Percentiles rank a stretch among this genome's conserved stretches.
phyloP scores from a whole-genome alignment of 37 sponge, comb jelly and placozoan genomes.

The Ianthella basta region DNA sequence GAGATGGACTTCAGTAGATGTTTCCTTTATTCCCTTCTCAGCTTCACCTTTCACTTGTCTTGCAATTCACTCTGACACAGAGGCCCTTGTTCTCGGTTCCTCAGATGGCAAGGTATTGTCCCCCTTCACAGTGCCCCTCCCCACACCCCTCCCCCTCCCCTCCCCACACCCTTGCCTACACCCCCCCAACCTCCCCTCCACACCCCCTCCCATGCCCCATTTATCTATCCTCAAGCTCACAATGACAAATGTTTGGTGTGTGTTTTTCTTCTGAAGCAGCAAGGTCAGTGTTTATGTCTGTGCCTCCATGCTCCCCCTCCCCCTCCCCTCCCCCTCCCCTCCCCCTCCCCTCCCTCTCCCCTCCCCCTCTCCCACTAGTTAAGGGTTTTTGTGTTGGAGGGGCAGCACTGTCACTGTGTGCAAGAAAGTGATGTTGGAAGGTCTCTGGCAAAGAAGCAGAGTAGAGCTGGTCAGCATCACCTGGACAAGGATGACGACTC shows the following conservation, averaged over 20 bases:
- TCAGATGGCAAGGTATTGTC: slow-evolving; percentile 80
- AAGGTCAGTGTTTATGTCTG: neutral
- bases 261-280: neutral
- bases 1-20: too few species aligned
- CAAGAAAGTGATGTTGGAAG: slow-evolving; percentile 52
- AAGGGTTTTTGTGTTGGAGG: slow-evolving; percentile 43
- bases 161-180: neutral
- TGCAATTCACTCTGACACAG: neutral
- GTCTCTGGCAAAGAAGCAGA: slow-evolving; percentile 29
- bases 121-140: neutral
- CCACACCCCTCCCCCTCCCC: neutral
- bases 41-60: slow-evolving; percentile 54
- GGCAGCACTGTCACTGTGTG: slow-evolving; percentile 35
- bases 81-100: slow-evolving; percentile 43
- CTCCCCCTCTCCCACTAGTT: slow-evolving; percentile 22
- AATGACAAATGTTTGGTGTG: neutral
- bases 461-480: too few species aligned
- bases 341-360: neutral
- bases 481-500: too few species aligned
- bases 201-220: neutral
- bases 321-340: neutral
- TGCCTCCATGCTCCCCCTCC: too few species aligned
- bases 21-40: neutral
- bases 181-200: neutral
- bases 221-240: too few species aligned